Evolutionary conservation across 2,113 vertebrate species (phyloP).

Genomic region (Syrrhaptes paradoxus): DNA sequence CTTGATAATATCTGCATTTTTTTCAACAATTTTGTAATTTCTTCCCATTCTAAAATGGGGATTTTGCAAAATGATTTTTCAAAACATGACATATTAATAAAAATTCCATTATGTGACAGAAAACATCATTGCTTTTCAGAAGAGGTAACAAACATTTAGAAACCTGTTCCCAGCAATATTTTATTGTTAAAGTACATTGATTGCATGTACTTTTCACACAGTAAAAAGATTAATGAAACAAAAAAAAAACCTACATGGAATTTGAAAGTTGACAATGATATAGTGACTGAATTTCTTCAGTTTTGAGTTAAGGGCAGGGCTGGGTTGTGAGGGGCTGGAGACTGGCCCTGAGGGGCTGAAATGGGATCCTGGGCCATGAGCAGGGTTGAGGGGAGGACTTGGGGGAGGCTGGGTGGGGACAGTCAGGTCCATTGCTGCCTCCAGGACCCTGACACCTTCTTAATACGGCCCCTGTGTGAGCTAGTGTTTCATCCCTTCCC

Average conservation of each 20-base stretch:
- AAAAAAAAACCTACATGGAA: background rate
- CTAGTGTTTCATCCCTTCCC: background rate
- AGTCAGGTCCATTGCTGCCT: background rate
- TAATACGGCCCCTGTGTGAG: background rate
- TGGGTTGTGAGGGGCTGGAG: background rate
- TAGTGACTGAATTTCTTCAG: background rate
- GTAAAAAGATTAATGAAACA: background rate
- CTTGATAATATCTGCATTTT: background rate
- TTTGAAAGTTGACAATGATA: background rate
- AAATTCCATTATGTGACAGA: background rate
- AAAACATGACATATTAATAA: background rate
- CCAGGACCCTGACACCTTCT: background rate
- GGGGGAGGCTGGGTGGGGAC: background rate
- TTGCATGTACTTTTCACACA: background rate
- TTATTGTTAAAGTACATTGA: background rate
- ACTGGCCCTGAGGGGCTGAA: rapidly evolving
- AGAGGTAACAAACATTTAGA: background rate
- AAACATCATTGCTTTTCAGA: background rate
- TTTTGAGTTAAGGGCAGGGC: background rate
- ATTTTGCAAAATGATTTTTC: background rate
- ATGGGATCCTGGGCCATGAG: too few relatives aligned
- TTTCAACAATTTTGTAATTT: background rate
- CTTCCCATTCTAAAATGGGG: background rate
- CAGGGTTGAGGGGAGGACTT: too few relatives aligned
- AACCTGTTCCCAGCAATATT: background rate